Conservation (phyloP, 2,113 vertebrate species). For the Cyprinus carpio region DNA sequence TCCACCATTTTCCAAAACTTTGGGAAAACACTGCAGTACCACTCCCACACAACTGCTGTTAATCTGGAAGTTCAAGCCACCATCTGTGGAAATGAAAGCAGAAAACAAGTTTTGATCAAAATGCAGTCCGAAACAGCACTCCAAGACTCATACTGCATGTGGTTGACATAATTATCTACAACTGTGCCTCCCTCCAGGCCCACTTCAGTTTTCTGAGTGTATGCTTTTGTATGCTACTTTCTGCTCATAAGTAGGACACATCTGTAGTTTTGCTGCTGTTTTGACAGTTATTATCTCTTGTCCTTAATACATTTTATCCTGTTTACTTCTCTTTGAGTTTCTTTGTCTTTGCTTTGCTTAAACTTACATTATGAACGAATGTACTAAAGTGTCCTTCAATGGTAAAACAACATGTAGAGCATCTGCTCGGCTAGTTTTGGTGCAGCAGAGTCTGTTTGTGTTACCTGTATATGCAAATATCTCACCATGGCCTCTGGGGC, state of each 20-base stretch:
- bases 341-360: slow-evolving; percentile 1
- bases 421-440: not conserved
- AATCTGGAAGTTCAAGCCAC: not conserved
- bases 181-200: slow-evolving; percentile 19
- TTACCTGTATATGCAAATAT: slow-evolving; percentile 40
- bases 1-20: not conserved
- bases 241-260: slow-evolving; percentile 31
- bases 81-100: slow-evolving; percentile 1
- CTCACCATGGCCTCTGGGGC: slow-evolving; percentile 46
- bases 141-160: not conserved
- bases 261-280: slow-evolving; percentile 23
- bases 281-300: slow-evolving; percentile 1
- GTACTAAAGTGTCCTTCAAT: not conserved
- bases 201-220: not conserved
- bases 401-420: not conserved
- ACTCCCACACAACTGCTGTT: slow-evolving; percentile 41
- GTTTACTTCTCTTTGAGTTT: slow-evolving; percentile 9
- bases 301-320: slow-evolving; percentile 6
- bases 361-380: slow-evolving; percentile 5
- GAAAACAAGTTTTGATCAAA: slow-evolving; percentile 30
- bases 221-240: slow-evolving; percentile 1
- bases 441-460: not conserved
- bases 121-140: slow-evolving; percentile 11
- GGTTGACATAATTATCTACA: slow-evolving; percentile 30
- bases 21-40: not conserved